Percentiles rank a stretch among this genome's conserved stretches.
Evolutionary conservation across 2,797 vertebrate genomes (phyloP).

Genomic region (Mus caroli): DNA sequence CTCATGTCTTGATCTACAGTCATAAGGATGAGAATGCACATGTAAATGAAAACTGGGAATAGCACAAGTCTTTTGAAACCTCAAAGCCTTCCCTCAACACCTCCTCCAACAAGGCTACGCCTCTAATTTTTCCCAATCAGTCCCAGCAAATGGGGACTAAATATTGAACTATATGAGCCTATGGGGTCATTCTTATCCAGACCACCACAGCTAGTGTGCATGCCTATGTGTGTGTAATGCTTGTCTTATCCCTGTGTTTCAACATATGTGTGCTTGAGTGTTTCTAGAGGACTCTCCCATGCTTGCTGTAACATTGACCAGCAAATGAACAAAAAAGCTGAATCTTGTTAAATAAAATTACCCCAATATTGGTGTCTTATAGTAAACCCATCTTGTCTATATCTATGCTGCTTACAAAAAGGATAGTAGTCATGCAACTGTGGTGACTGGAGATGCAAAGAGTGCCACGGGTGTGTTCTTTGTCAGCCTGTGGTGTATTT

Average conservation of each 20-base stretch:
- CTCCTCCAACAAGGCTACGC: background rate
- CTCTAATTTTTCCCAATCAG: background rate
- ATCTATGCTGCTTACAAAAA: background rate
- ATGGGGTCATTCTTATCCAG: background rate
- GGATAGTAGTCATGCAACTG: background rate
- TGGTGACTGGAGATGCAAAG: background rate
- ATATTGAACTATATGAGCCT: background rate
- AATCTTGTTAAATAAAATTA: background rate
- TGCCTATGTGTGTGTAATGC: background rate
- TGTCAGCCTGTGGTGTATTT: background rate
- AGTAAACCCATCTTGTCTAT: background rate
- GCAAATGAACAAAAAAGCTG: background rate
- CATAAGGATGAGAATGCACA: background rate
- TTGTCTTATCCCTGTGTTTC: background rate
- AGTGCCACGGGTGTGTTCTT: too few species aligned
- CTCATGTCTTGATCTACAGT: background rate
- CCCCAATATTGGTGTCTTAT: background rate
- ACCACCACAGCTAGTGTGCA: background rate
- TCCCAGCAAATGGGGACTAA: background rate
- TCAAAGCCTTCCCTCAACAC: background rate
- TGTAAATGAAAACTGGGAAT: background rate
- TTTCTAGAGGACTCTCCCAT: background rate
- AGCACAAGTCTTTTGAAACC: background rate
- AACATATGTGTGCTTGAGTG: background rate
- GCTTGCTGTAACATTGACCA: background rate